These are phyloP conservation scores for Anolis carolinensis DNA, from an alignment of 2,113 vertebrate genomes.

Conservation along the genomic window DNA sequence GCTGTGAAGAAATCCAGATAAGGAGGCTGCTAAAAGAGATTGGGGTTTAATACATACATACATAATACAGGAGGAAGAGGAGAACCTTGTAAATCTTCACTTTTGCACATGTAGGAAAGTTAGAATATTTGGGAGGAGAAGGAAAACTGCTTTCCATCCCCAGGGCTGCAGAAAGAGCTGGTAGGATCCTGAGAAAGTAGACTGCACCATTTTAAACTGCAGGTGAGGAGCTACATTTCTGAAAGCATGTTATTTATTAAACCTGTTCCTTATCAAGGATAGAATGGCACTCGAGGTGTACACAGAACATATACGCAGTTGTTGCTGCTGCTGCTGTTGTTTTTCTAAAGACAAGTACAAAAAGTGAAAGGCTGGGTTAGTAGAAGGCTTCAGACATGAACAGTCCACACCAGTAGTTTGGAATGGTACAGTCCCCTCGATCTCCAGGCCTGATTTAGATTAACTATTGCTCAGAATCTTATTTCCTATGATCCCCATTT, in stretches of 20 bases:
- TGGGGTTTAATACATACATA: too few relatives aligned
- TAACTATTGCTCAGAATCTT: neutral
- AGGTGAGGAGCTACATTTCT: neutral
- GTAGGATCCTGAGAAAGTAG: neutral
- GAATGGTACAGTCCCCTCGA: neutral
- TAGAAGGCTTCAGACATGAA: neutral
- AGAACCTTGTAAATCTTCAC: neutral
- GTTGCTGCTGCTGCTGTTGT: too few relatives aligned
- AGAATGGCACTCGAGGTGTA: neutral
- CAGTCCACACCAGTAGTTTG: neutral
- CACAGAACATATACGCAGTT: too few relatives aligned
- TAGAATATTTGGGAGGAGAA: neutral
- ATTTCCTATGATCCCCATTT: neutral
- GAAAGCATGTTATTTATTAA: neutral
- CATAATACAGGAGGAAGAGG: too few relatives aligned
- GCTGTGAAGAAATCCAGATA: neutral
- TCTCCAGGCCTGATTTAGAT: too few relatives aligned
- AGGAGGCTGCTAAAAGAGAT: neutral
- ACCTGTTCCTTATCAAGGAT: too few relatives aligned
- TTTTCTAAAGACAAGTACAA: neutral
- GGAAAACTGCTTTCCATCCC: too few relatives aligned
- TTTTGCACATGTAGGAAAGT: neutral
- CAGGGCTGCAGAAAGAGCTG: neutral
- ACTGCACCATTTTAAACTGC: neutral
- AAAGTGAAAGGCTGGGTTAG: neutral